Percentiles rank a stretch among this genome's conserved stretches.
Conservation (phyloP, 2,113 vertebrate genomes). For the Lepisosteus osseus region DNA sequence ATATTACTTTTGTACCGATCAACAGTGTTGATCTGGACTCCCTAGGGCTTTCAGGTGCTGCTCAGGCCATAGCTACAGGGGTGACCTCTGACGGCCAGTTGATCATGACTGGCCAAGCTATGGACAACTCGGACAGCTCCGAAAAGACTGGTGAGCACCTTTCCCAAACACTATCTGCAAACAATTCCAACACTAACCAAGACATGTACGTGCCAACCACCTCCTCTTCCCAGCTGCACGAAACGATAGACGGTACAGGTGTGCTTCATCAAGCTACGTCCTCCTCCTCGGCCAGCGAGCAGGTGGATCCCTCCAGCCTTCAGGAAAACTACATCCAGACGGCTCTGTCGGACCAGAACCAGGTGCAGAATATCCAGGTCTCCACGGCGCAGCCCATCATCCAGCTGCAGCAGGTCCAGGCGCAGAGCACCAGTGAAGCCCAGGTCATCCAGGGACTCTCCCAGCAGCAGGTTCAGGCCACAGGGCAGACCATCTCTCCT, state of each 20-base stretch:
- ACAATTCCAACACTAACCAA: constrained; percentile 80
- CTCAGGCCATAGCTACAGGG: constrained; percentile 95
- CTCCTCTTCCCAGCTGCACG: constrained; percentile 85
- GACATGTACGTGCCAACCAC: constrained; percentile 96
- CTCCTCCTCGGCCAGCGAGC: constrained; percentile 72
- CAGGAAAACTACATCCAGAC: constrained; percentile 86
- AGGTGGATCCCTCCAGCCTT: constrained; percentile 81
- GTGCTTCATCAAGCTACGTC: constrained; percentile 84
- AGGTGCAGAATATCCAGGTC: constrained; percentile 84
- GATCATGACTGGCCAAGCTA: constrained; percentile 82
- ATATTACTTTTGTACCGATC: constrained; percentile 98
- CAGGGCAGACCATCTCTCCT: constrained; percentile 76
- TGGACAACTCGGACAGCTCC: constrained; percentile 82
- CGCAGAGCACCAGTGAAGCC: constrained; percentile 80
- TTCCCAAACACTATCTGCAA: constrained; percentile 77
- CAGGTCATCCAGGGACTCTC: constrained; percentile 90
- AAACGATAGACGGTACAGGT: constrained; percentile 81
- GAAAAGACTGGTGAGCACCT: constrained; percentile 84
- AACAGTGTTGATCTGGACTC: constrained; percentile 97
- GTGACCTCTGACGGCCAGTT: constrained; percentile 95
- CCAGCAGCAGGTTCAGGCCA: constrained; percentile 76
- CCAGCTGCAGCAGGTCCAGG: constrained; percentile 89
- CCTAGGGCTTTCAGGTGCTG: constrained; percentile 86
- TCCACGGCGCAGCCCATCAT: constrained; percentile 84
- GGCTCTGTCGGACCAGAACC: constrained; percentile 78